A percentile compares a stretch with the other conserved stretches of the same genome.
phyloP scores from a whole-genome alignment of 2,797 vertebrate genomes.

The Sus cebifrons region DNA sequence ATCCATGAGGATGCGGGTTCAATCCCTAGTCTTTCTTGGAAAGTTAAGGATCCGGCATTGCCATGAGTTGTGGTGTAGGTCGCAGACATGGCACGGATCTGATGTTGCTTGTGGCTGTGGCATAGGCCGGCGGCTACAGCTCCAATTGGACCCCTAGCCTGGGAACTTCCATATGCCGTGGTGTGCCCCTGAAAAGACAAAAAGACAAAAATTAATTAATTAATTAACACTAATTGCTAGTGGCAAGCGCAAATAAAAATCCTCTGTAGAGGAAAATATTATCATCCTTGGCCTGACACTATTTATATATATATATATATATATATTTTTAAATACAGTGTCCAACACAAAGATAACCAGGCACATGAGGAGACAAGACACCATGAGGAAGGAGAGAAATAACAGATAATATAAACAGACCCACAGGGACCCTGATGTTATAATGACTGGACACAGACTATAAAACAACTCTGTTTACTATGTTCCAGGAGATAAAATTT shows the following conservation, averaged over 20 bases:
- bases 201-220: too few species aligned
- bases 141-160: too few species aligned
- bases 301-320: neutral
- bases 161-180: too few species aligned
- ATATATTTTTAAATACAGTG: neutral
- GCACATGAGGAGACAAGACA: neutral
- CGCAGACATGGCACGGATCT: too few species aligned
- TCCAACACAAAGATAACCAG: neutral
- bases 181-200: too few species aligned
- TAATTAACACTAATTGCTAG: neutral
- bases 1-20: too few species aligned
- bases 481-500: slow-evolving; percentile 26
- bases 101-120: too few species aligned
- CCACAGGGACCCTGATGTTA: neutral
- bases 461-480: slow-evolving; percentile 26
- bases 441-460: neutral
- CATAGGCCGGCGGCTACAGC: too few species aligned
- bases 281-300: neutral
- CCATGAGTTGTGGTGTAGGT: too few species aligned
- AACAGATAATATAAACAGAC: slow-evolving; percentile 45
- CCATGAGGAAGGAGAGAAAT: neutral
- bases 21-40: too few species aligned
- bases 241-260: slow-evolving; percentile 32
- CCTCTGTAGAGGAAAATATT: slow-evolving; percentile 10
- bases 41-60: too few species aligned